Percentiles rank a stretch among this genome's conserved stretches.
phyloP scores from a whole-genome alignment of 2,888 invertebrate genomes.

The Agriopis marginaria region DNA sequence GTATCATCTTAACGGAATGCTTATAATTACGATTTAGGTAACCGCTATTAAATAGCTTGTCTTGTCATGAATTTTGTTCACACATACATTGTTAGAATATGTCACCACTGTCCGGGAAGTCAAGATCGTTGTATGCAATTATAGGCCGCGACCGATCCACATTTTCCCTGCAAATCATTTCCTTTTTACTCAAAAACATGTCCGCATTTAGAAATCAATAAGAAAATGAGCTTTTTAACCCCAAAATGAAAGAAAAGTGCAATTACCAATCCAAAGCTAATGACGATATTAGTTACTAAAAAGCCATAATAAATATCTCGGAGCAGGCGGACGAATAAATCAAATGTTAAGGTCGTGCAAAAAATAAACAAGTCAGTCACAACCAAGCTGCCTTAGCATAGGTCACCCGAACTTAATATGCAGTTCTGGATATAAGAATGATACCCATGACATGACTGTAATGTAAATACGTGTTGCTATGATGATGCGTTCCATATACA shows the following conservation, averaged over 20 bases:
- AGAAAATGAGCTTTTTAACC: conserved; percentile 20
- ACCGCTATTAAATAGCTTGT: conserved; percentile 38
- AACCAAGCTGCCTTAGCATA: conserved; percentile 28
- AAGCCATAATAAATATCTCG: conserved; percentile 43
- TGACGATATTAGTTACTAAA: conserved; percentile 29
- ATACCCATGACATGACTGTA: conserved; percentile 13
- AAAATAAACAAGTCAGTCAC: conserved; percentile 47
- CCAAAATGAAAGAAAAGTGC: conserved; percentile 39
- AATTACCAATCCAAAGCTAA: conserved; percentile 31
- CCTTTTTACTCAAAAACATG: conserved; percentile 63
- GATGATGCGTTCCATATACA: conserved; percentile 9
- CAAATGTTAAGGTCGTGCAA: conserved; percentile 72
- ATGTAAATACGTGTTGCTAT: conserved; percentile 16
- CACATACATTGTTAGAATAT: conserved; percentile 86
- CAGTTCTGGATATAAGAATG: conserved; percentile 1
- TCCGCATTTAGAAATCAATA: conserved; percentile 41
- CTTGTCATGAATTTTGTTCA: conserved; percentile 48
- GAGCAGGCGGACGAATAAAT: conserved; percentile 43
- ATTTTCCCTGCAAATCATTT: conserved; percentile 87
- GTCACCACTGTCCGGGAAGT: conserved; percentile 93
- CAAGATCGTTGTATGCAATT: conserved; percentile 96
- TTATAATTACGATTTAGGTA: conserved; percentile 43
- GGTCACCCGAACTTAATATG: conserved; percentile 29
- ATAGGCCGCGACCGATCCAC: conserved; percentile 91
- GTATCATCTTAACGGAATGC: conserved; percentile 56